Base-by-base conservation (phyloP, 2,888 invertebrate species). In the Podabrus alpinus region DNA sequence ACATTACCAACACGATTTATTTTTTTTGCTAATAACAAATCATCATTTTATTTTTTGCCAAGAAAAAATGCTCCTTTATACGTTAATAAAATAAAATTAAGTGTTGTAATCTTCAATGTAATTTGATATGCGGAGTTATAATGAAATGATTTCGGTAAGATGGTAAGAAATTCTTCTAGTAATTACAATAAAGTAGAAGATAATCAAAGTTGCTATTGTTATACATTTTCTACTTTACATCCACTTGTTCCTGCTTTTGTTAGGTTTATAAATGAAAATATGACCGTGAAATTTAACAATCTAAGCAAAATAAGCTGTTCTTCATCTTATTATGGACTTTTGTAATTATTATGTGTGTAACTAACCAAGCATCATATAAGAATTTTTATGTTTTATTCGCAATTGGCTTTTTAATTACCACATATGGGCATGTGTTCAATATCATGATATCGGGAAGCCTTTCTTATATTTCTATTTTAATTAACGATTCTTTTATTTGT, bases 181-280 rank as follows among this genome's bases (percentile, higher is more conserved):
- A 45, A 45, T 45, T 45, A 45, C n/a, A 45, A 45, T 45, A 45
- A 45, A 45, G 45, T n/a, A n/a, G 45, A 45, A 45, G 45, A 45
- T 84, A 84, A 80, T 77, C 77, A 81, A 82, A 82, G 81, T 81
- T 68, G 81, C 81, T 78, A 82, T 80, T 80, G 82, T 82, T 80
- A 80, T 72, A 64, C 79, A 79, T 81, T 83, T 83, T 84, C 71
- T 84, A 82, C 81, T 25, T 83, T 83, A 83, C 83, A 82, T 80
- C 79, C 81, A 79, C 82, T 79, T 80, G 82, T 82, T 80, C 80
- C 80, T 79, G 80, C 80, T 83, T 83, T 84, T 84, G 83, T 85
- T 83, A 83, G 83, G 83, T 84, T 83, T 84, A 83, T 83, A 84
- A 84, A 84, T 82, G 83, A 80, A 84, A 84, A 85, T 83, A 83